A percentile compares a stretch with the other conserved stretches of the same genome.
Evolutionary conservation across 2,797 vertebrate species (phyloP).

Genomic region (Diplodus sargus): DNA sequence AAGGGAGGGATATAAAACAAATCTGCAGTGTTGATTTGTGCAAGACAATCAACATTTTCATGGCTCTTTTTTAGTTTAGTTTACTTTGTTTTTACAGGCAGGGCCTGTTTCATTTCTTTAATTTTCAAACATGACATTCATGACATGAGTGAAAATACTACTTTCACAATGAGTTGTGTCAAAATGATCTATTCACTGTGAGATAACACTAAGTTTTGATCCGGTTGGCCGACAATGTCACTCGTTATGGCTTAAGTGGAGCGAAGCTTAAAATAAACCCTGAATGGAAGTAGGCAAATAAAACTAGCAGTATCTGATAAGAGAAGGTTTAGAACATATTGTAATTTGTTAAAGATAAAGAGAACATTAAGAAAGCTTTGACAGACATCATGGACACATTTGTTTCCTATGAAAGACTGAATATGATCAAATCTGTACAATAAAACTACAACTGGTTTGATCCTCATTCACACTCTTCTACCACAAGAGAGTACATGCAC

Average conservation of each 20-base stretch:
- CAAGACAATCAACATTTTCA: too few relatives aligned
- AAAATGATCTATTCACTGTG: neutral
- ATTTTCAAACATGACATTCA: conserved; percentile 9
- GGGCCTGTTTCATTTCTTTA: neutral
- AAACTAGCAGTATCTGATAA: neutral
- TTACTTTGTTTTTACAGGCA: neutral
- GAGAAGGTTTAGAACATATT: neutral
- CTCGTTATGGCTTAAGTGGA: neutral
- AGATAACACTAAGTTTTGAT: neutral
- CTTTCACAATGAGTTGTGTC: neutral
- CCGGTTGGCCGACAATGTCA: neutral
- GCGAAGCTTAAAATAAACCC: too few relatives aligned
- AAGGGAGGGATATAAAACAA: neutral
- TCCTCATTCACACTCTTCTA: neutral
- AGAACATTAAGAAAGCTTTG: neutral
- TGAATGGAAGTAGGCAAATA: neutral
- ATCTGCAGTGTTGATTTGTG: neutral
- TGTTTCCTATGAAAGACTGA: neutral
- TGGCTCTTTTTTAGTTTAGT: neutral
- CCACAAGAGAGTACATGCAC: neutral
- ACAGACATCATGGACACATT: neutral
- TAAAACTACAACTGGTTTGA: neutral
- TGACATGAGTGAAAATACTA: neutral
- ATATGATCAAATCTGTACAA: neutral
- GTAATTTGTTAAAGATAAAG: neutral